phyloP scores from a whole-genome alignment of 2,113 vertebrate genomes.

The Nibea albiflora region DNA sequence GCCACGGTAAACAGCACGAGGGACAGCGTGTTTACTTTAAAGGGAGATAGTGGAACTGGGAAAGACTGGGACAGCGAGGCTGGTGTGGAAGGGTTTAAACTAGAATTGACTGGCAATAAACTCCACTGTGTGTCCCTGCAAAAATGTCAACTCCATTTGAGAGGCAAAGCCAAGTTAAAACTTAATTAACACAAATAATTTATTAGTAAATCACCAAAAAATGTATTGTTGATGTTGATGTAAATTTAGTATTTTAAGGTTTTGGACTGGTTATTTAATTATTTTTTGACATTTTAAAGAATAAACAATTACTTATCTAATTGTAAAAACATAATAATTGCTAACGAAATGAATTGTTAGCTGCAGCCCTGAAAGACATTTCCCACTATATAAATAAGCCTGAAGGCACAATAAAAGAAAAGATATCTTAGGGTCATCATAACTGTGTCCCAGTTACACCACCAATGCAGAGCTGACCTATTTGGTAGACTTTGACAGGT shows the following conservation, averaged over 20 bases:
- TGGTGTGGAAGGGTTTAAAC: constrained; percentile 35
- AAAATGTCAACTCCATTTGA: not conserved
- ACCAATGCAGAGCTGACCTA: not conserved
- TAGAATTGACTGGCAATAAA: constrained; percentile 28
- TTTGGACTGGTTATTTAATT: not conserved
- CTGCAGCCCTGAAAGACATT: not conserved
- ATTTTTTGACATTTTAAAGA: not conserved
- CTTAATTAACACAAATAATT: not conserved
- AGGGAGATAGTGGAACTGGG: constrained; percentile 56
- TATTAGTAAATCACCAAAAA: not conserved
- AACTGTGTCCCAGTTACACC: not conserved
- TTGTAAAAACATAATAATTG: no score
- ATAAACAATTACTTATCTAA: not conserved
- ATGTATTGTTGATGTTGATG: not conserved
- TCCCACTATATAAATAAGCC: not conserved
- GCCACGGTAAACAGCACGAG: not conserved
- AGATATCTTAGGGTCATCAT: not conserved
- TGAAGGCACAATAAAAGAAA: not conserved
- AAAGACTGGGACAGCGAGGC: constrained; percentile 37
- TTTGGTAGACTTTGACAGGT: not conserved
- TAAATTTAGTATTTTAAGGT: not conserved
- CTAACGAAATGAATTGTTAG: not conserved
- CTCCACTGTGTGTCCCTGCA: not conserved
- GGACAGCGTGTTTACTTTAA: constrained; percentile 48
- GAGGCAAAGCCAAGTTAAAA: not conserved